Base-by-base conservation (phyloP, 1,140 invertebrate species). In the Mya arenaria region DNA sequence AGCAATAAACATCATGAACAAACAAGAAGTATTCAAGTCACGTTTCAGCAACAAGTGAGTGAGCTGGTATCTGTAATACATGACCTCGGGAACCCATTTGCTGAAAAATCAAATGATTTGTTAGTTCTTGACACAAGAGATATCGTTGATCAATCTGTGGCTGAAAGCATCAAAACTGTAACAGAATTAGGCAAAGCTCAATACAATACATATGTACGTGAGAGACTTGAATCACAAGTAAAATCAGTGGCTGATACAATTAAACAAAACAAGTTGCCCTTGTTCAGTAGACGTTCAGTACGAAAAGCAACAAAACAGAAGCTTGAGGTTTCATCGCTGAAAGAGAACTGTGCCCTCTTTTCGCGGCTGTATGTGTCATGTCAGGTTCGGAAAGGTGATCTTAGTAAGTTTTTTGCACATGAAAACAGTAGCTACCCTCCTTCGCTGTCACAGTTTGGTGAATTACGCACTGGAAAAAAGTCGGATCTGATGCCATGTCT, bases 71-170 rank as follows among this genome's bases (percentile, higher is more conserved):
- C 17, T n/a, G 78, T 72, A 23, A 37, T 72, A 55, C 72, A 55
- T 30, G 56, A 79, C 41, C 28, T 84, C 62, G 72, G 82, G 13
- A 84, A 84, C 69, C 83, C 68, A 13, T 84, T 86, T 52, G 10
- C 36, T 55, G 69, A 84, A 77, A 55, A 86, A 23, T 30, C 15
- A 15, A 10, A 52, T 39, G 85, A 85, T 6, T 72, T 83, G 8
- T n/a, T 86, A 10, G 44, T 48, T 44, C 37, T 85, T 56, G 79
- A 84, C 52, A 81, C 82, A 56, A 82, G 84, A 25, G 19, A 52
- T 23, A 58, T 74, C 30, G 55, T 41, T 5, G 72, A 74, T 62
- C 1, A 2, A 10, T 17, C 19, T 23, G 56, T 74, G 8, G 13
- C 15, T 15, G 25, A 74, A n/a, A 74, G 6, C 30, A 32, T 62